Percentiles rank a stretch among this genome's conserved stretches.
These are phyloP conservation scores for Leptatherina wallacei DNA, from an alignment of 2,797 vertebrate species.

Conservation along the genomic window DNA sequence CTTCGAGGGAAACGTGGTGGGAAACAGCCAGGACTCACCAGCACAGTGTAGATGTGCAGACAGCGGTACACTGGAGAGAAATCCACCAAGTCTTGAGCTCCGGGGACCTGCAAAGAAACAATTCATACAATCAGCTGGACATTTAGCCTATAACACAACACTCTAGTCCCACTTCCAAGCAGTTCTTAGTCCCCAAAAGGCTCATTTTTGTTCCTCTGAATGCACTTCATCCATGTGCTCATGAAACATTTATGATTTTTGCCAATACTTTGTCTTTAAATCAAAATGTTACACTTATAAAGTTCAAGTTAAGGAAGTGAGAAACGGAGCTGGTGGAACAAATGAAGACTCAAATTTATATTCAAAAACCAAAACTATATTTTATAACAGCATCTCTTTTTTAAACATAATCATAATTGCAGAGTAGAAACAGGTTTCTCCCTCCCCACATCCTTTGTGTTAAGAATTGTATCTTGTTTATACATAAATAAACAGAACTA, in stretches of 20 bases:
- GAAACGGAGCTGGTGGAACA: neutral
- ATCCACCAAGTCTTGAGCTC: slow-evolving; percentile 95
- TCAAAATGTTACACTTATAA: neutral
- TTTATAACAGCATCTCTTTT: too few species aligned
- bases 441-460: slow-evolving; percentile 42
- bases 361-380: too few species aligned
- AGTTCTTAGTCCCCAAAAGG: neutral
- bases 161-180: too few species aligned
- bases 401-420: neutral
- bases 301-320: neutral
- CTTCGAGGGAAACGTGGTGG: neutral
- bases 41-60: slow-evolving; percentile 94
- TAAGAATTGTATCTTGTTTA: slow-evolving; percentile 1
- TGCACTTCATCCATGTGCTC: neutral
- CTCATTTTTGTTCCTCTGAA: neutral
- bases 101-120: slow-evolving; percentile 83
- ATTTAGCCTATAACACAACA: neutral
- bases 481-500: neutral
- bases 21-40: slow-evolving; percentile 84
- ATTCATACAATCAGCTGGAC: neutral
- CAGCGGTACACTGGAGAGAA: slow-evolving; percentile 97
- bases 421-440: slow-evolving; percentile 2
- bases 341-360: too few species aligned
- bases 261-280: neutral
- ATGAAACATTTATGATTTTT: too few species aligned